phyloP scores from a whole-genome alignment of 2,888 invertebrate genomes.

The Apamea epomidion region DNA sequence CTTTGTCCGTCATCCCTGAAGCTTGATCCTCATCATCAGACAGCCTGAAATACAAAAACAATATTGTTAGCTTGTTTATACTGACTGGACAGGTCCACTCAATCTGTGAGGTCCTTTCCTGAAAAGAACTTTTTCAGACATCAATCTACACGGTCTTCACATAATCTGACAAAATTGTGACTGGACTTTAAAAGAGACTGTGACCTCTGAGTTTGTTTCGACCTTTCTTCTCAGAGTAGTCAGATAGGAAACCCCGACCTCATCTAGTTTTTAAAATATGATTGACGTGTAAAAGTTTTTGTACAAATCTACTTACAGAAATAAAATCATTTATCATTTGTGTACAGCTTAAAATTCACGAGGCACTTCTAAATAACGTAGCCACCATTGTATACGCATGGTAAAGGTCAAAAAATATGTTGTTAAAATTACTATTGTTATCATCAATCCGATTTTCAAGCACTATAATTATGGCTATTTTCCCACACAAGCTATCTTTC shows the following conservation, averaged over 20 bases:
- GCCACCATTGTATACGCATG: not conserved
- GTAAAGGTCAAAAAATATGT: not conserved
- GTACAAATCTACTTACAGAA: too few relatives aligned
- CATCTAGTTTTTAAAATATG: too few relatives aligned
- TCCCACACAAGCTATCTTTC: slow-evolving; percentile 2
- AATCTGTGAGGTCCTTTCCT: too few relatives aligned
- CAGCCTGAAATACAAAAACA: slow-evolving; percentile 74
- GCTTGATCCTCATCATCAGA: slow-evolving; percentile 89
- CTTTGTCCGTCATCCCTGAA: slow-evolving; percentile 89
- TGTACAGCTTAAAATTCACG: not conserved
- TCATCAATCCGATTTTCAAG: slow-evolving; percentile 7
- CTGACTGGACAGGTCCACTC: not conserved
- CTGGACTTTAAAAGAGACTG: too few relatives aligned
- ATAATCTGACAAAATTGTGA: not conserved
- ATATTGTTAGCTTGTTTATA: not conserved
- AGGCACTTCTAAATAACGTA: not conserved
- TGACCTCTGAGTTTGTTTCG: too few relatives aligned
- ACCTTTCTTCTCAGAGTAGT: too few relatives aligned
- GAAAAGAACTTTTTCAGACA: not conserved
- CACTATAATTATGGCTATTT: slow-evolving; percentile 6
- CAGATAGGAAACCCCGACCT: too few relatives aligned
- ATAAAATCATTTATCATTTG: too few relatives aligned
- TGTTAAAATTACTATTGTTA: not conserved
- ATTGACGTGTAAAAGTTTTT: too few relatives aligned
- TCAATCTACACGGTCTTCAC: not conserved